Percentiles rank a stretch among this genome's conserved stretches.
Evolutionary conservation across 2,113 vertebrate genomes (phyloP).

Genomic region (Onychorhynchus coronatus): DNA sequence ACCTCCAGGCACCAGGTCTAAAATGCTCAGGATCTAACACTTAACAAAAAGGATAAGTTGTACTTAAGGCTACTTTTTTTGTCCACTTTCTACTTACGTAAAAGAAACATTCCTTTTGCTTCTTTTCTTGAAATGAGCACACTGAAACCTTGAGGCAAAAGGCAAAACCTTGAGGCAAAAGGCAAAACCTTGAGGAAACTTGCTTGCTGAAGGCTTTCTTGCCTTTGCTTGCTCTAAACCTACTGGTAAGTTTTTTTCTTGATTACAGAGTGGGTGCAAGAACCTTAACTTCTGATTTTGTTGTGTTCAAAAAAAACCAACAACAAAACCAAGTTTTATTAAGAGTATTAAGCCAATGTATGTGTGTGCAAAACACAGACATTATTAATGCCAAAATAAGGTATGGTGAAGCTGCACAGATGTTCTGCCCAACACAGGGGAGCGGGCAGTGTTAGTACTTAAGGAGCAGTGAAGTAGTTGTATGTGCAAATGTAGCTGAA

Average conservation of each 20-base stretch:
- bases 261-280: background rate
- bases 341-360: background rate
- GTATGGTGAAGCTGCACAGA: background rate
- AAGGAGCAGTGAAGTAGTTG: background rate
- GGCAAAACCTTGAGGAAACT: background rate
- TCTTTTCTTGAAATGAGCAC: background rate
- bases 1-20: background rate
- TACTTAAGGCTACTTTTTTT: background rate
- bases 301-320: background rate
- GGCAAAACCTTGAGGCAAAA: no score
- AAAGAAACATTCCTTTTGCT: background rate
- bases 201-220: background rate
- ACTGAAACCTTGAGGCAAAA: background rate
- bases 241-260: background rate
- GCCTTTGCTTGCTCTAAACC: background rate
- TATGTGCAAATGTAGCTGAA: background rate
- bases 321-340: background rate
- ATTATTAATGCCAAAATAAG: background rate
- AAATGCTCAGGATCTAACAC: background rate
- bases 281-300: background rate
- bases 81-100: background rate
- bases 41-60: background rate
- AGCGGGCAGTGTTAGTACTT: background rate
- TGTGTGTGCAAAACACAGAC: background rate
- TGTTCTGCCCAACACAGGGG: background rate